Base-by-base conservation (phyloP, 1,140 invertebrate genomes). In the Macrobrachium nipponense region DNA sequence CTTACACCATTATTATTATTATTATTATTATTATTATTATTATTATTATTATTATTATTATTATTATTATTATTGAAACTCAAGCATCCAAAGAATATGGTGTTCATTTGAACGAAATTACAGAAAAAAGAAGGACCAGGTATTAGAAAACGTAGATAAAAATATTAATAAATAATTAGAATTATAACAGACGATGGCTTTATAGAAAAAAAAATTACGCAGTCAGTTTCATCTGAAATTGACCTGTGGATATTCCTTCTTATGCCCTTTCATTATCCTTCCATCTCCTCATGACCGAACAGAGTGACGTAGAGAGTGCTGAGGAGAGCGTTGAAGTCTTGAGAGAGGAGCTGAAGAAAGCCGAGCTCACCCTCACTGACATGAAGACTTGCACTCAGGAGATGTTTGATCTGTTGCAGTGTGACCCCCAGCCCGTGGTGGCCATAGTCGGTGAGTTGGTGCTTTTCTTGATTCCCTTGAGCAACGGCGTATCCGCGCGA, bases 331-430 rank as follows among this genome's bases (percentile, higher is more conserved):
- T 86, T 8, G 62, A 73, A 15, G 14, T 72, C 2, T 51, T 86
- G 18, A 76, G 80, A 20, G 27, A 36, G n/a, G 84, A 86, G 11
- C 77, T 86, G 59, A 79, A 68, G 36, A 20, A 20, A 27, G 84
- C 84, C 0, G 84, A 86, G 20, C 77, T 80, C 10, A 86, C 84
- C 0, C 59, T 86, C 58, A 86, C 84, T 20, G 84, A 86, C 62
- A 86, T 86, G 84, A 86, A 86, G 59, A 86, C 84, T 10, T 36
- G 76, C 27, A 86, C 84, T 10, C 84, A 86, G 18, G 84, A 86
- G n/a, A 66, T 86, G 20, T 86, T 86, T 64, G 84, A 86, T n/a
- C 27, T 78, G 8, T 23, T 86, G 27, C 84, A 80, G 68, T 86
- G 84, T 62, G 84, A 86, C n/a, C 60, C 84, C 0, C 84, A 80